Conservation (phyloP, 2,888 invertebrate species). For the Mythimna pallens region DNA sequence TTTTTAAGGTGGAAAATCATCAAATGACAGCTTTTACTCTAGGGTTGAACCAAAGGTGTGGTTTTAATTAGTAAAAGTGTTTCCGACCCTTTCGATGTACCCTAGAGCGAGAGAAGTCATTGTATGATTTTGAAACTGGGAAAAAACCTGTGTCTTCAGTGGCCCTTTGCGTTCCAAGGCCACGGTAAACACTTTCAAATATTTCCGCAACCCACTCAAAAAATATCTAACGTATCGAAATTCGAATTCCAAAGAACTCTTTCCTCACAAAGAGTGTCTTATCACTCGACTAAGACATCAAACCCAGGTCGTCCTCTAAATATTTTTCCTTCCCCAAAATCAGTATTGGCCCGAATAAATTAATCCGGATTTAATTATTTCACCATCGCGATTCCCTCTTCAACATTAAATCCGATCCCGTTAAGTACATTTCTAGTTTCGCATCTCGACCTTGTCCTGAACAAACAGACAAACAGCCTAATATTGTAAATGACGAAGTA, state of each 20-base stretch:
- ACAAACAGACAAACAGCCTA: conserved; percentile 55
- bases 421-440: conserved; percentile 44
- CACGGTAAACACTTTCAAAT: too few relatives aligned
- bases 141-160: too few relatives aligned
- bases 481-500: conserved; percentile 50
- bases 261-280: neutral
- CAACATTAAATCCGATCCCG: conserved; percentile 29
- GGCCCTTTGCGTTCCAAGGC: too few relatives aligned
- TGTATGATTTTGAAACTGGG: too few relatives aligned
- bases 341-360: conserved; percentile 31
- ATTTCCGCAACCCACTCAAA: too few relatives aligned
- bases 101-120: too few relatives aligned
- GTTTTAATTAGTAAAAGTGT: too few relatives aligned
- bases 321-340: conserved; percentile 35
- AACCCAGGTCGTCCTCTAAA: conserved; percentile 14
- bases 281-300: conserved; percentile 12
- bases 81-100: too few relatives aligned
- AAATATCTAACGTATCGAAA: too few relatives aligned
- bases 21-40: too few relatives aligned
- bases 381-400: conserved; percentile 31
- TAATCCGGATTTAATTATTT: conserved; percentile 49
- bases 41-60: too few relatives aligned
- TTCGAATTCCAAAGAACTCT: neutral
- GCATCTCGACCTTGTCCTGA: conserved; percentile 44
- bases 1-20: too few relatives aligned